phyloP scores from a whole-genome alignment of 2,113 vertebrate species.

The Symphodus melops region DNA sequence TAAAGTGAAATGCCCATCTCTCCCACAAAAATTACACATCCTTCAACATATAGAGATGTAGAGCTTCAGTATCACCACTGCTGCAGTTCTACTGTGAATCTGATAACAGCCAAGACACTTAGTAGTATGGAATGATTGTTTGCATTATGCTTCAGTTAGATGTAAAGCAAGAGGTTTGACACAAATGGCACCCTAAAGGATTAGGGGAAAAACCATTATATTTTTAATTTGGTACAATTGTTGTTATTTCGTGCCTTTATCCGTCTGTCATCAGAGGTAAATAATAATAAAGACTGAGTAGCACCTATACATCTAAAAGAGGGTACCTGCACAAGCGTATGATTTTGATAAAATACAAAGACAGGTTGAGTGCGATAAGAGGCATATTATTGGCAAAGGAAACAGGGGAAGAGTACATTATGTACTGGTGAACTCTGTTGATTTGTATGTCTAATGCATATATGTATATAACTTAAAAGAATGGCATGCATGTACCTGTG shows the following conservation, averaged over 20 bases:
- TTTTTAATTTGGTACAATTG: constrained; percentile 6
- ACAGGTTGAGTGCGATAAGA: constrained; percentile 6
- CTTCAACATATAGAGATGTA: constrained; percentile 24
- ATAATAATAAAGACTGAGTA: constrained; percentile 11
- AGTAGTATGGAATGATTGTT: constrained; percentile 1
- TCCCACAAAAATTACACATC: constrained; percentile 32
- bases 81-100: constrained; percentile 16
- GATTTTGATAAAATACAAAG: background rate
- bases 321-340: constrained; percentile 7
- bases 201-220: too few species aligned
- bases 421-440: constrained; percentile 9
- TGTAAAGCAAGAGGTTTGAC: constrained; percentile 19
- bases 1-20: constrained; percentile 23
- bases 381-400: constrained; percentile 14
- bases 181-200: background rate
- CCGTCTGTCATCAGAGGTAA: background rate
- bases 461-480: constrained; percentile 14
- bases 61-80: constrained; percentile 4
- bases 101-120: background rate
- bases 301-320: constrained; percentile 25
- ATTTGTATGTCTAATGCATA: constrained; percentile 1
- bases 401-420: background rate
- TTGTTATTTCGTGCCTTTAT: background rate
- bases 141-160: constrained; percentile 27
- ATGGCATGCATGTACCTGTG: constrained; percentile 4